Evolutionary conservation across 2,888 invertebrate species (phyloP), one percentile per base, ranked within the genome.

Genomic region (Andrena minutula): DNA sequence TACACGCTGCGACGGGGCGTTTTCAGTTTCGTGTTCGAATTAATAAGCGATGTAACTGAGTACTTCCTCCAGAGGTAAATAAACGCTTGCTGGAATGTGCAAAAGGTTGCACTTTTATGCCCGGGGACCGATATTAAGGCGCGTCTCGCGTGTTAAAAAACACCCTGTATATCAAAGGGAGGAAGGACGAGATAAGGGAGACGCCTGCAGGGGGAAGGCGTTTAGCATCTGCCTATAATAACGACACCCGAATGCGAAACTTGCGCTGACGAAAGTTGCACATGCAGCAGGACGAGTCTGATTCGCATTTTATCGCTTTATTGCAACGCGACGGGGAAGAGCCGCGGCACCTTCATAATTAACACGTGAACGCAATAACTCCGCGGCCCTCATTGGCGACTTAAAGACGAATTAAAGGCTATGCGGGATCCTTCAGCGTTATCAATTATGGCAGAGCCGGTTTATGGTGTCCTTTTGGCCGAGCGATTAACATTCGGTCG

Each of bases 161-260:
- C 77, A 69, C 56, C 51, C 64, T 77, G 78, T 77, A 58, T 7
- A 10, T 47, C 23, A 70, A 49, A 49, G 35, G 30, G n/a, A 41
- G 16, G 41, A 68, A 71, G 41, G 51, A 53, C n/a, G 71, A 61
- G 69, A 61, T 47, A 74, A 63, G 58, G 58, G 23, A 26, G 74
- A 20, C 47, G 65, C n/a, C 23, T 47, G 41, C 49, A 61, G 74
- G 69, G 66, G 56, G 63, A 12, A 72, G 65, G 49, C 58, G 83
- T 78, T 86, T 80, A 83, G 77, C 83, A 86, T 86, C 86, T 86
- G 83, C 83, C 77, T 80, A 58, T 80, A 86, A 86, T 75, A 80
- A 80, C 66, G 74, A 75, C 65, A 65, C 32, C 28, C 49, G 63
- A 72, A 73, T 71, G 71, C 72, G 79, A 79, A 70, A 65, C 68